Evolutionary conservation across 35 echinoderm and acorn worm genomes (phyloP).

Genomic region (Diadema setosum): DNA sequence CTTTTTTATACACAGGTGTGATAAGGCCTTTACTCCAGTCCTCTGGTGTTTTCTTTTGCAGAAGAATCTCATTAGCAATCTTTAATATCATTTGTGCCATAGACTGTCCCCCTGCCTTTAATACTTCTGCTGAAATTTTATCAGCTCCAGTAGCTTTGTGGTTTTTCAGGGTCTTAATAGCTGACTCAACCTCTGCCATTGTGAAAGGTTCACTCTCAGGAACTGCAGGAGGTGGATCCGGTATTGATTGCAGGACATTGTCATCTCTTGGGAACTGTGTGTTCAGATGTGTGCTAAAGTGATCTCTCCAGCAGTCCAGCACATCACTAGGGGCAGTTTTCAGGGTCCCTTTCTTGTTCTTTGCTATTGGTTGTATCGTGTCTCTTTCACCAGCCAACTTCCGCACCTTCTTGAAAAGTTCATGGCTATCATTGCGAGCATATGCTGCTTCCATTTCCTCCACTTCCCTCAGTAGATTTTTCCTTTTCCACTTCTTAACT

Average conservation of each 20-base stretch:
- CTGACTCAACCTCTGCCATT: background rate
- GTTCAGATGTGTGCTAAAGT: constrained; percentile 6
- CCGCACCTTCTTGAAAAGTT: background rate
- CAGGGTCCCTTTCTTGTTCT: background rate
- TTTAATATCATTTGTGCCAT: constrained; percentile 1
- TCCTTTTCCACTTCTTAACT: background rate
- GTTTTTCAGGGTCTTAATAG: background rate
- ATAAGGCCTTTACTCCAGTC: constrained; percentile 27
- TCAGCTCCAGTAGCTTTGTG: background rate
- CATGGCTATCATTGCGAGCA: background rate
- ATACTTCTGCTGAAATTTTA: background rate
- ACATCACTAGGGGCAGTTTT: background rate
- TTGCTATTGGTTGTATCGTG: background rate
- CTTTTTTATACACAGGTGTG: constrained; percentile 44
- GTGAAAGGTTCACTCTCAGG: background rate
- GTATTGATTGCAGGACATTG: background rate
- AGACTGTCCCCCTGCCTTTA: background rate
- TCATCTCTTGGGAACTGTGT: background rate
- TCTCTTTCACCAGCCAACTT: background rate
- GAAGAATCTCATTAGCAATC: background rate
- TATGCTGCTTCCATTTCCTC: background rate
- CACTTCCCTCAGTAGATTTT: background rate
- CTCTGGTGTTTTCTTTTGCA: background rate
- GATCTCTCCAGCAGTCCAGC: constrained; percentile 6
- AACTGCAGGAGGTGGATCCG: background rate